A percentile compares a stretch with the other conserved stretches of the same genome.
These are phyloP conservation scores for Pollenia angustigena DNA, from an alignment of 2,888 invertebrate genomes.

Conservation along the genomic window DNA sequence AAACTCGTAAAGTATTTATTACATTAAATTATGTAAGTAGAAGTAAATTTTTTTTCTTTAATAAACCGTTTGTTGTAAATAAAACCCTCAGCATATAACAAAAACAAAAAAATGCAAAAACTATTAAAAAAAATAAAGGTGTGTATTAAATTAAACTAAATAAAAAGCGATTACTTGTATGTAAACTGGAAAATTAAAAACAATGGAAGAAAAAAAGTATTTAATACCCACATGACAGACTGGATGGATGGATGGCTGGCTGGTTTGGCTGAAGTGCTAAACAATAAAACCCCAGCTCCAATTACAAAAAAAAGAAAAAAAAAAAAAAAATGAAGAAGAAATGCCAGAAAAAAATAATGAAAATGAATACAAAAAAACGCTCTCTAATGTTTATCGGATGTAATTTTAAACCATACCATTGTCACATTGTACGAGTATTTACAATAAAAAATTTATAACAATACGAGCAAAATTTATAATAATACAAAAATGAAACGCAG, in stretches of 20 bases:
- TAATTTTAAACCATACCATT: conserved; percentile 71
- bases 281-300: conserved; percentile 56
- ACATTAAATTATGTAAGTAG: conserved; percentile 54
- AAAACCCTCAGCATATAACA: conserved; percentile 23
- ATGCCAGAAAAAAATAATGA: conserved; percentile 36
- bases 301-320: conserved; percentile 48
- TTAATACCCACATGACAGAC: conserved; percentile 40
- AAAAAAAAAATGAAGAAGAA: conserved; percentile 29
- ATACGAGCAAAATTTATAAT: conserved; percentile 1
- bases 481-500: conserved; percentile 8
- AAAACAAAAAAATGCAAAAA: conserved; percentile 14
- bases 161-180: conserved; percentile 4
- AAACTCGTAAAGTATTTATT: conserved; percentile 32
- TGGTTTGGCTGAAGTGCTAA: conserved; percentile 40
- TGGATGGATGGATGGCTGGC: conserved; percentile 12
- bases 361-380: conserved; percentile 39
- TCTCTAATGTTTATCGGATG: conserved; percentile 60
- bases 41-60: conserved; percentile 7
- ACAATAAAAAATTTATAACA: conserved; percentile 23
- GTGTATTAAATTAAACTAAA: conserved; percentile 45
- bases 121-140: conserved; percentile 34
- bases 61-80: conserved; percentile 28
- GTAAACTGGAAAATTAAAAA: conserved; percentile 17
- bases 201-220: conserved; percentile 1
- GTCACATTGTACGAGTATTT: conserved; percentile 45